Conservation (phyloP, 2,797 vertebrate genomes). For the Fistularia tabacaria region DNA sequence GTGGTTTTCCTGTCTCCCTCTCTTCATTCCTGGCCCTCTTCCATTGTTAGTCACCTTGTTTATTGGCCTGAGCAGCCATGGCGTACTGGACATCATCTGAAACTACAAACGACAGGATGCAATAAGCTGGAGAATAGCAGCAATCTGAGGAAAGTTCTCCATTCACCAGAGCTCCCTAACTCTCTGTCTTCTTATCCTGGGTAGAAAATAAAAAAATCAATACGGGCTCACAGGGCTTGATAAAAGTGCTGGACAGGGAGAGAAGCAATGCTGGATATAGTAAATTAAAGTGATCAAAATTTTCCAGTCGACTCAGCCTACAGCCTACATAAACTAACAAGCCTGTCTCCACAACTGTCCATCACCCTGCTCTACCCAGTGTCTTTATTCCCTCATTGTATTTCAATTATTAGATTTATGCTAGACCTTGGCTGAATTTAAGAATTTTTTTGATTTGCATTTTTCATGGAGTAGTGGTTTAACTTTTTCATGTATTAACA, state of each 20-base stretch:
- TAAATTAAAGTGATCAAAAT: slow-evolving; percentile 99
- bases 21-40: slow-evolving; percentile 67
- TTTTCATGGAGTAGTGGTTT: too few relatives aligned
- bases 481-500: too few relatives aligned
- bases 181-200: slow-evolving; percentile 99
- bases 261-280: slow-evolving; percentile 88
- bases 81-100: slow-evolving; percentile 94
- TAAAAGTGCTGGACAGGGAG: slow-evolving; percentile 88
- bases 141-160: slow-evolving; percentile 99
- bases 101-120: slow-evolving; percentile 98
- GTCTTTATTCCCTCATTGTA: slow-evolving; percentile 56
- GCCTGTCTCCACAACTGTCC: slow-evolving; percentile 86
- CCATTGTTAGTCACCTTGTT: slow-evolving; percentile 91
- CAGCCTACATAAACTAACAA: slow-evolving; percentile 93
- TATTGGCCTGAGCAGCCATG: slow-evolving; percentile 89
- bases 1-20: slow-evolving; percentile 61
- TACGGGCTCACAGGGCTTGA: slow-evolving; percentile 93
- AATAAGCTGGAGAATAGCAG: slow-evolving; percentile 96
- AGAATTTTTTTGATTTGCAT: too few relatives aligned
- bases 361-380: slow-evolving; percentile 78
- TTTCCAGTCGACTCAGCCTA: slow-evolving; percentile 93
- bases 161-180: slow-evolving; percentile 93
- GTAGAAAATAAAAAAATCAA: slow-evolving; percentile 99
- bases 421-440: neutral
- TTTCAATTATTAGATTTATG: neutral